These are phyloP conservation scores for Callionymus lyra DNA, from an alignment of 2,113 vertebrate species.

Conservation along the genomic window DNA sequence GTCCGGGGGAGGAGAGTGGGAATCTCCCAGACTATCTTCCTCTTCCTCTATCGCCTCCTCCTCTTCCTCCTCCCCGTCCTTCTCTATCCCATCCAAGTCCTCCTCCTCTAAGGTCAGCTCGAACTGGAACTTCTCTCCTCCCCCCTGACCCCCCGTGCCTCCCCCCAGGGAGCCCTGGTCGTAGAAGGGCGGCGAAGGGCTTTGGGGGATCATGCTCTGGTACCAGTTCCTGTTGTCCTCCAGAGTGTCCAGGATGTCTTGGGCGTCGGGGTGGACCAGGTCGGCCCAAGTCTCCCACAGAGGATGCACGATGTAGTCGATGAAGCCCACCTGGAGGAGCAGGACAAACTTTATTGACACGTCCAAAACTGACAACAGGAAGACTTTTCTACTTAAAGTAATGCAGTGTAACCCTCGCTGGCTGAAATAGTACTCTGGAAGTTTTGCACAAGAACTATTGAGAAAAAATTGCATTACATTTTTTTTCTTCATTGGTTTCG, in stretches of 20 bases:
- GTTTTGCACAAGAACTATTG: no score
- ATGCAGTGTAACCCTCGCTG: no score
- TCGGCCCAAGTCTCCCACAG: slow-evolving; percentile 99
- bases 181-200: slow-evolving; percentile 89
- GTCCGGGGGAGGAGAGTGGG: slow-evolving; percentile 48
- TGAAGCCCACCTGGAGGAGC: slow-evolving; percentile 84
- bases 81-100: slow-evolving; percentile 84
- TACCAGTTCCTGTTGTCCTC: slow-evolving; percentile 99
- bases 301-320: slow-evolving; percentile 96
- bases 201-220: slow-evolving; percentile 99
- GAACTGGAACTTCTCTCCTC: slow-evolving; percentile 93
- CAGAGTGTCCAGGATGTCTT: slow-evolving; percentile 95
- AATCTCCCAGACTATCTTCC: slow-evolving; percentile 58
- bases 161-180: slow-evolving; percentile 77
- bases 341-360: background rate
- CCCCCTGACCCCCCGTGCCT: slow-evolving; percentile 60
- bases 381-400: no score
- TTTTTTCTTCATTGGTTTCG: no score
- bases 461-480: no score
- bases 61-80: slow-evolving; percentile 79
- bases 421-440: no score
- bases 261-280: slow-evolving; percentile 93
- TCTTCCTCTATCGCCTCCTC: slow-evolving; percentile 71
- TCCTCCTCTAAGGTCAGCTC: slow-evolving; percentile 96
- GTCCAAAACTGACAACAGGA: no score